Evolutionary conservation across 2,113 vertebrate genomes (phyloP).

Genomic region (Vireo altiloquus): DNA sequence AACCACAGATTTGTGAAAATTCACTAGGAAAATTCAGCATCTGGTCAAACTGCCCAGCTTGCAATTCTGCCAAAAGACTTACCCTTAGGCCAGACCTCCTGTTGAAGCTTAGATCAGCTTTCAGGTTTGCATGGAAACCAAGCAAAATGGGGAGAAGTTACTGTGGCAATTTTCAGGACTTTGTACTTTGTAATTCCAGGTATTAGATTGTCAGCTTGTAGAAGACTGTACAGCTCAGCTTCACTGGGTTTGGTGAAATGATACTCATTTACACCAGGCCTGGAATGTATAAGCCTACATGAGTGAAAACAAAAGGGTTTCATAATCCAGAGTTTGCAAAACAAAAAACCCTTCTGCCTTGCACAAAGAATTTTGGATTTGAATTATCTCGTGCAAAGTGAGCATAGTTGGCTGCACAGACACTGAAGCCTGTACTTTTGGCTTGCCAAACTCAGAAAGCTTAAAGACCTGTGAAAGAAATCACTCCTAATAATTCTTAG

Average conservation of each 20-base stretch:
- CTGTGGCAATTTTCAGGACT: background rate
- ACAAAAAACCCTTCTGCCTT: background rate
- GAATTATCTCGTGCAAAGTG: background rate
- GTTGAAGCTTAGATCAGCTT: background rate
- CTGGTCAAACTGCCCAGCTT: background rate
- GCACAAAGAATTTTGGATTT: background rate
- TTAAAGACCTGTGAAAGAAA: constrained; percentile 30
- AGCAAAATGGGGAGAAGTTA: background rate
- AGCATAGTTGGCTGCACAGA: background rate
- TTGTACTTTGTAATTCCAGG: background rate
- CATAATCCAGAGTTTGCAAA: background rate
- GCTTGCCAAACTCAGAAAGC: background rate
- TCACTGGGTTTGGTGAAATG: background rate
- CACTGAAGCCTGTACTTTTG: background rate
- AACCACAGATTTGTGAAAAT: background rate
- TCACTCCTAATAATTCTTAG: background rate
- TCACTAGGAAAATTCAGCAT: background rate
- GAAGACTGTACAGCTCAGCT: background rate
- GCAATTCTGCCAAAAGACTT: background rate
- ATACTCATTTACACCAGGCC: background rate
- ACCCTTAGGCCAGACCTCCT: background rate
- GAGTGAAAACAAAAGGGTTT: background rate
- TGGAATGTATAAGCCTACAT: background rate
- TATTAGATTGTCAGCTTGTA: background rate
- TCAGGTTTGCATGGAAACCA: background rate